Percentiles rank a stretch among this genome's conserved stretches.
Evolutionary conservation across 64 coral and sea anemone species (phyloP).

Genomic region (Acropora yongei): DNA sequence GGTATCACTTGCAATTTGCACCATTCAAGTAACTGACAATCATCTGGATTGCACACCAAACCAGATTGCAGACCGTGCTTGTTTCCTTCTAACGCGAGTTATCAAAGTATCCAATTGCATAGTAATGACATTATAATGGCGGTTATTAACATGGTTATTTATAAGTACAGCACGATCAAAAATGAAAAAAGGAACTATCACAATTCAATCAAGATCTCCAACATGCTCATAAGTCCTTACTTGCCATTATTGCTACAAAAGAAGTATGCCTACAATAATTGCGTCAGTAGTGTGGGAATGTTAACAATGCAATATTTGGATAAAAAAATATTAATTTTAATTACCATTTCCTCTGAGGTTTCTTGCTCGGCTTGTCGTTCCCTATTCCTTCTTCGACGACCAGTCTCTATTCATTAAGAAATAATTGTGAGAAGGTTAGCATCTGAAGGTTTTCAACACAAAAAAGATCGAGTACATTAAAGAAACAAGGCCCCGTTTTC

Average conservation of each 20-base stretch:
- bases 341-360: conserved; percentile 13
- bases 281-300: not conserved
- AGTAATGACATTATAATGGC: too few relatives aligned
- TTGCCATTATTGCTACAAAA: not conserved
- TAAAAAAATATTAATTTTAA: not conserved
- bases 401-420: conserved; percentile 5
- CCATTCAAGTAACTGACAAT: too few relatives aligned
- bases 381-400: conserved; percentile 1
- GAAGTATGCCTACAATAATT: not conserved
- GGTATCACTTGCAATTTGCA: too few relatives aligned
- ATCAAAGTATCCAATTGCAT: too few relatives aligned
- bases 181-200: not conserved
- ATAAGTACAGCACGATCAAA: not conserved
- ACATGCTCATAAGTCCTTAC: not conserved
- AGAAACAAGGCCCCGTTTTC: not conserved
- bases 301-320: conserved; percentile 14
- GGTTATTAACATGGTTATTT: too few relatives aligned
- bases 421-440: not conserved
- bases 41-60: too few relatives aligned
- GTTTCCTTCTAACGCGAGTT: too few relatives aligned
- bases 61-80: too few relatives aligned
- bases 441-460: not conserved
- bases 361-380: conserved; percentile 16
- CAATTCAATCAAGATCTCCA: not conserved
- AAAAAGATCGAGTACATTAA: not conserved